These are phyloP conservation scores for Scelioninae gen. 1 DNA, from an alignment of 2,888 invertebrate genomes.

Conservation along the genomic window DNA sequence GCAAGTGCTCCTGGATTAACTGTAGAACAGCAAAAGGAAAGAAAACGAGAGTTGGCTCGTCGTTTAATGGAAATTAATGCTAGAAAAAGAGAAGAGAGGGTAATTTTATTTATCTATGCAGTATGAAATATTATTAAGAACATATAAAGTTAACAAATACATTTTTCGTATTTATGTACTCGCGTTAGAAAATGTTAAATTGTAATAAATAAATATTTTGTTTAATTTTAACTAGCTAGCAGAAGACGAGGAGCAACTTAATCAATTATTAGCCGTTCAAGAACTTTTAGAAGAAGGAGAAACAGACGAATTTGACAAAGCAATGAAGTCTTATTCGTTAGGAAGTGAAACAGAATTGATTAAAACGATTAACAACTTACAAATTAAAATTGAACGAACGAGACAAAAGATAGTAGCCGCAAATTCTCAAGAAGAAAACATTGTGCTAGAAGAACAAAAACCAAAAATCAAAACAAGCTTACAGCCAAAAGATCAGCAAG, in stretches of 20 bases:
- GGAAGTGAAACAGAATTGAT: slow-evolving; percentile 92
- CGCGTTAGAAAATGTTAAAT: too few species aligned
- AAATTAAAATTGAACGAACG: slow-evolving; percentile 90
- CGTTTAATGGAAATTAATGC: slow-evolving; percentile 95
- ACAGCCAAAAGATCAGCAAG: slow-evolving; percentile 85
- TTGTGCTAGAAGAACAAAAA: slow-evolving; percentile 85
- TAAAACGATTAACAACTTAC: slow-evolving; percentile 89
- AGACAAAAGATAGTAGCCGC: slow-evolving; percentile 90
- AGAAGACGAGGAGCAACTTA: slow-evolving; percentile 94
- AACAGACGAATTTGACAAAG: slow-evolving; percentile 89
- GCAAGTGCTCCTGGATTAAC: slow-evolving; percentile 88
- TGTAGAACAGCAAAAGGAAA: slow-evolving; percentile 93
- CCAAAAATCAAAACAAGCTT: slow-evolving; percentile 84
- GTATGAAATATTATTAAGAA: background rate
- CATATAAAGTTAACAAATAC: too few species aligned
- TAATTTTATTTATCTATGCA: background rate
- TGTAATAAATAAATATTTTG: slow-evolving; percentile 5
- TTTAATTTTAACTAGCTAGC: slow-evolving; percentile 86
- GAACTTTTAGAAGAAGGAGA: slow-evolving; percentile 91
- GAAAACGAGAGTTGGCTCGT: slow-evolving; percentile 93
- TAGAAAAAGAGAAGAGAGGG: slow-evolving; percentile 91
- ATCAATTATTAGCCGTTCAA: slow-evolving; percentile 90
- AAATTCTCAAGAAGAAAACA: slow-evolving; percentile 88
- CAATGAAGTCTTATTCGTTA: slow-evolving; percentile 90
- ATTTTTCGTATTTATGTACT: too few species aligned